Base-by-base conservation (phyloP, 2,797 vertebrate species). In the Phalloptychus januarius region DNA sequence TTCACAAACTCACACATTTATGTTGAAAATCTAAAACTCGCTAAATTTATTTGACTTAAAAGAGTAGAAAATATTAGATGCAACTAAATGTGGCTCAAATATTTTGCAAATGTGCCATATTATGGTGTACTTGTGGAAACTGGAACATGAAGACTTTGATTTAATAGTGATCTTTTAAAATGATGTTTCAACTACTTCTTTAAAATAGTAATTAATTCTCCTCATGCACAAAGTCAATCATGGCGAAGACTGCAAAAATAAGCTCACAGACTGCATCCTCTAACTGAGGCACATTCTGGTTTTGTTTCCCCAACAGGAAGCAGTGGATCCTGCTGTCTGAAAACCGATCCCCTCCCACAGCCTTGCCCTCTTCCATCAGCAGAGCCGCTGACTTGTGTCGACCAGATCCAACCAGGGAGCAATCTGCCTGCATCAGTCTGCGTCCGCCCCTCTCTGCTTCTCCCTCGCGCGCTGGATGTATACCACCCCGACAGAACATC, bases 301-400 rank as follows among this genome's bases (percentile, higher is more conserved):
- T 79, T 4, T 12, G 80, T 74, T 18, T 81, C 78, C 76, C 77
- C 7, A 70, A 76, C 79, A 87, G 79, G 79, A 86, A 58, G 74
- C 52, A 71, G 83, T 42, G 84, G 86, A 85, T 15, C 48, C 58
- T 70, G 78, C 82, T 67, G 74, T 84, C 80, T 85, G 86, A 87
- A 89, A 92, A 93, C 82, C 79, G 87, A 92, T 90, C 87, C 77
- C n/a, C 31, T 6, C 79, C 82, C 58, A 13, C 63, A 0, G 72
- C 69, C 82, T 71, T 70, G 75, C 81, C 78, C 52, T 44, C 75
- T 74, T 88, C 83, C 77, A 85, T 83, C 86, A 87, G 78, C 79
- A 87, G 61, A 83, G 77, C 74, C 15, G n/a, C 69, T 79, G 89
- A 93, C 90, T 92, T 87, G 88, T 90, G 87, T 91, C 54, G 33